Evolutionary conservation across 2,113 vertebrate species (phyloP).

Genomic region (Pungitius pungitius): DNA sequence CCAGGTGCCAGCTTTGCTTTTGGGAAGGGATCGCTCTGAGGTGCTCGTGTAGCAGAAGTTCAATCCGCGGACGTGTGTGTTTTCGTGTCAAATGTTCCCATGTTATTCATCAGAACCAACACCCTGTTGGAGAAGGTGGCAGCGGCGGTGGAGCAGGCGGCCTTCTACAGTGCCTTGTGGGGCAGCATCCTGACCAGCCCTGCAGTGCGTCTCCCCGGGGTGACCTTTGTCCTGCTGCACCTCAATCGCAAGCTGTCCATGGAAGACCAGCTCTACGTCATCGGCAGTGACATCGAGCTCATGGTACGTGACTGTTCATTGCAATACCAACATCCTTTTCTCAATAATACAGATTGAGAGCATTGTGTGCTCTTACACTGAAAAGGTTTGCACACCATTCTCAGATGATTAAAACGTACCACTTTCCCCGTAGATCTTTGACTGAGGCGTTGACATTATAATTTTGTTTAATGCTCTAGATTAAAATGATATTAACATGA

Average conservation of each 20-base stretch:
- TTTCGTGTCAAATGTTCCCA: background rate
- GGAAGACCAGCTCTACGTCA: slow-evolving; percentile 98
- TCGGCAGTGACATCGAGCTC: slow-evolving; percentile 97
- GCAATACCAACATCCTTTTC: background rate
- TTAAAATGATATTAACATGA: background rate
- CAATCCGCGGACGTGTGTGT: background rate
- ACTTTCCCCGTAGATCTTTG: background rate
- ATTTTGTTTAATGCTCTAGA: background rate
- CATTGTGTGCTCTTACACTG: background rate
- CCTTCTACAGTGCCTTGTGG: slow-evolving; percentile 98
- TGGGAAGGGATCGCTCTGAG: background rate
- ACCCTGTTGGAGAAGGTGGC: slow-evolving; percentile 95
- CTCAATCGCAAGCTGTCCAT: slow-evolving; percentile 97
- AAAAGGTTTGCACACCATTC: background rate
- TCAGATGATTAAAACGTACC: too few species aligned
- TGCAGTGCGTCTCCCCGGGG: slow-evolving; percentile 92
- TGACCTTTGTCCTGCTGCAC: slow-evolving; percentile 95
- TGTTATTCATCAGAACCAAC: slow-evolving; percentile 85
- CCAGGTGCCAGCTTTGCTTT: background rate
- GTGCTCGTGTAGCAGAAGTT: background rate
- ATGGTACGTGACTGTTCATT: slow-evolving; percentile 83
- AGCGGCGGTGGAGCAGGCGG: slow-evolving; percentile 93
- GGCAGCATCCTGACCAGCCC: slow-evolving; percentile 98
- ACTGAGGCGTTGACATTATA: background rate
- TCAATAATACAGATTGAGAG: background rate